Evolutionary conservation across 2,113 vertebrate genomes (phyloP).

Genomic region (Naja naja): DNA sequence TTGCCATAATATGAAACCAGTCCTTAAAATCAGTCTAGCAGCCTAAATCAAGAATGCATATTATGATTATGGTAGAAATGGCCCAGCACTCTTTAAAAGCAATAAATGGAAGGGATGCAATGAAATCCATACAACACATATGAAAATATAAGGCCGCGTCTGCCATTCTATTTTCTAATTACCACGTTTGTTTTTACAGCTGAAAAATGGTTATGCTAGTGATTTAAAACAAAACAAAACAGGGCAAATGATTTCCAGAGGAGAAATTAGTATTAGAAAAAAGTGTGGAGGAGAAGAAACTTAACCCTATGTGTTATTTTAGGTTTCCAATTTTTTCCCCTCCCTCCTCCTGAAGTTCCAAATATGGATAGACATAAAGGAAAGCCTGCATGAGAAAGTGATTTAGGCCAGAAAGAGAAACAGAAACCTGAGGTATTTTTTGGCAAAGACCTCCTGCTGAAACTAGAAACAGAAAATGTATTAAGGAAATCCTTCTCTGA

Average conservation of each 20-base stretch:
- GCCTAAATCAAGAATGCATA: neutral
- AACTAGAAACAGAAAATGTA: neutral
- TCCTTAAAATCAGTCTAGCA: neutral
- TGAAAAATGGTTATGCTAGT: neutral
- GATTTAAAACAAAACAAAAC: neutral
- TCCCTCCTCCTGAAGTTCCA: neutral
- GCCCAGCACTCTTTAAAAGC: neutral
- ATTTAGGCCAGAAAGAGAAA: neutral
- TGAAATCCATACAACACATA: neutral
- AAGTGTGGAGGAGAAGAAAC: neutral
- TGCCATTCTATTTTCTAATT: neutral
- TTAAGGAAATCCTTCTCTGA: neutral
- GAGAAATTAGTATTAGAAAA: neutral
- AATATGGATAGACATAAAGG: neutral
- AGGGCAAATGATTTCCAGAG: neutral
- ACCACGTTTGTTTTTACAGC: neutral
- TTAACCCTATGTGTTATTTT: neutral
- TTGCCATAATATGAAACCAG: neutral
- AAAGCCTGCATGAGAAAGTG: neutral
- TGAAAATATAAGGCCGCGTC: neutral
- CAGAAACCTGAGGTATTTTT: constrained; percentile 2
- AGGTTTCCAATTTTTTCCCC: neutral
- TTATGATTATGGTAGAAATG: neutral
- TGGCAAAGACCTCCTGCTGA: constrained; percentile 1
- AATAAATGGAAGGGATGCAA: neutral